Evolutionary conservation across 2,797 vertebrate species (phyloP), one percentile per base, ranked within the genome.

Genomic region (Thaleichthys pacificus): DNA sequence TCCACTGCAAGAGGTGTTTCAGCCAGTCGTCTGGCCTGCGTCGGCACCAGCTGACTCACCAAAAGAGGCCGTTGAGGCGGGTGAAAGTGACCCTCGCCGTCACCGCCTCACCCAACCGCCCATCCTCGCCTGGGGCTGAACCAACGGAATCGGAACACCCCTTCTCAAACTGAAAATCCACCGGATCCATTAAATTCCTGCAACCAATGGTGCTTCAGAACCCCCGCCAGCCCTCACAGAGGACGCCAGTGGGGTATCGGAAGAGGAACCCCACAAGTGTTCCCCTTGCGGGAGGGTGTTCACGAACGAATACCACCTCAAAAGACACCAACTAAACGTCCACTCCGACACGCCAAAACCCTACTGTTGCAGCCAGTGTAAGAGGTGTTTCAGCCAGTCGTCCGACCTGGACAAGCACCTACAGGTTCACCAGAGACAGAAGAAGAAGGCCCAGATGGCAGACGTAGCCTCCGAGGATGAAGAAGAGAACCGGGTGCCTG

Each of bases 311-410:
- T 89, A 90, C 58, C 92, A 94, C 81, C 87, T 94, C 1, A 86
- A 83, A 79, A 88, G 92, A 69, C 93, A 94, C 81, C 87, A 87
- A 80, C 92, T 87, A 0, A 90, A 88, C 2, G 92, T 93, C 38
- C 93, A 94, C 79, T 88, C 90, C 0, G 93, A 93, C 83, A 92
- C 88, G 66, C 91, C 12, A 2, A 47, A 92, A 0, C 93, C 93
- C 8, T 94, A 93, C 81, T 93, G 92, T 82, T 94, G 93, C 83
- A 73, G 81, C 4, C 86, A 85, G n/a, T 93, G 93, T 80, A 85
- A 84, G 75, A 87, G 91, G 2, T 92, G 91, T 9, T 94, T 94
- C 21, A 92, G 89, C 76, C 93, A 93, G 74, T 90, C 91, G 0
- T 92, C 91, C 0, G 91, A 92, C 5, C 76, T 93, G 22, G 88